phyloP scores from a whole-genome alignment of 2,113 vertebrate species.

The Myrmecobius fasciatus region DNA sequence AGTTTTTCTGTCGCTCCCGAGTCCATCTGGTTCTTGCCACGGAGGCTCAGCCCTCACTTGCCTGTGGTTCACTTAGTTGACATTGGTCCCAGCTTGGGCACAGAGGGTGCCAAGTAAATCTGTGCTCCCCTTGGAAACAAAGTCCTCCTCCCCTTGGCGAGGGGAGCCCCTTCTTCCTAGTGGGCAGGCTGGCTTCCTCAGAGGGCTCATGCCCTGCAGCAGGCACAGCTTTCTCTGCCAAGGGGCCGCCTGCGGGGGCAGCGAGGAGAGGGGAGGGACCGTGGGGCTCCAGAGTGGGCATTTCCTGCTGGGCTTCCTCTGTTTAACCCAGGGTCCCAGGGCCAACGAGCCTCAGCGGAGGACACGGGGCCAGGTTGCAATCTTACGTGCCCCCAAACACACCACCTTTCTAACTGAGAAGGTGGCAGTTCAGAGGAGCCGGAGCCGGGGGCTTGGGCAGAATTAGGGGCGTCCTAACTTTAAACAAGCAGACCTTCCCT shows the following conservation, averaged over 20 bases:
- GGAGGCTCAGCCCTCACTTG: not conserved
- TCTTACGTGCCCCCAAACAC: not conserved
- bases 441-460: too few relatives aligned
- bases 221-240: not conserved
- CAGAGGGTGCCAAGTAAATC: not conserved
- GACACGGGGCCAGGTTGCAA: not conserved
- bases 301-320: not conserved
- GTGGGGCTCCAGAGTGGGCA: not conserved
- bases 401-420: slow-evolving; percentile 11
- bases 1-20: not conserved
- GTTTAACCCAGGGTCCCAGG: accelerated
- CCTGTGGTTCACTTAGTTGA: not conserved
- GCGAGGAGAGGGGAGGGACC: too few relatives aligned
- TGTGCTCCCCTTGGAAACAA: not conserved
- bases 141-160: not conserved
- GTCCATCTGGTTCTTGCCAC: not conserved
- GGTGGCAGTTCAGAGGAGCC: not conserved
- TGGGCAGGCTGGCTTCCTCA: not conserved
- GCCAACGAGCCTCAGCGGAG: too few relatives aligned
- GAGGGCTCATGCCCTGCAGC: not conserved
- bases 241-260: too few relatives aligned
- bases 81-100: not conserved
- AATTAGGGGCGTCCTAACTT: too few relatives aligned
- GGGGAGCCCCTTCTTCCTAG: not conserved
- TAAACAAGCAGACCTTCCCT: too few relatives aligned